Evolutionary conservation across 2,797 vertebrate genomes (phyloP).

Genomic region (Brachyalestes nurse): DNA sequence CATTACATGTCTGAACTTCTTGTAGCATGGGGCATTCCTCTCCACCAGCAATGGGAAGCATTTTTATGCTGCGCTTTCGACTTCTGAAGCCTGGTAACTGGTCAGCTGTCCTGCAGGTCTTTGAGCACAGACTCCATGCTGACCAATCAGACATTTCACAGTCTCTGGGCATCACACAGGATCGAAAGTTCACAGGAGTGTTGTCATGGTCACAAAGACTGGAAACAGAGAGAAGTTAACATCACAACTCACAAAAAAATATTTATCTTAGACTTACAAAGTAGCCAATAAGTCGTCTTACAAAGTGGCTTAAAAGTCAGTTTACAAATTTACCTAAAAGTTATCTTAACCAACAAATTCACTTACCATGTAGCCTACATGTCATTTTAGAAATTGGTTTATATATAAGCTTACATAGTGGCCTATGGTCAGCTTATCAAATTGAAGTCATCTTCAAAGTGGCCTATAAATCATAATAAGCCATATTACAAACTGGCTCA

Average conservation of each 20-base stretch:
- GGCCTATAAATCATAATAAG: not conserved
- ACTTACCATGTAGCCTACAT: not conserved
- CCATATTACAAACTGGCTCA: not conserved
- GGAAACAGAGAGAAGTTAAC: not conserved
- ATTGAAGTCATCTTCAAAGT: not conserved
- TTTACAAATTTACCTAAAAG: not conserved
- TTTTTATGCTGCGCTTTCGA: slow-evolving; percentile 71
- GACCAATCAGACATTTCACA: slow-evolving; percentile 79
- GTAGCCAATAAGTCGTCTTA: not conserved
- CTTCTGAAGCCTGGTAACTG: slow-evolving; percentile 72
- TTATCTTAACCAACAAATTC: not conserved
- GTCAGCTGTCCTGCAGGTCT: slow-evolving; percentile 72
- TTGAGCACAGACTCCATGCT: slow-evolving; percentile 78
- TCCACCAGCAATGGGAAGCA: slow-evolving; percentile 71
- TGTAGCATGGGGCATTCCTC: slow-evolving; percentile 76
- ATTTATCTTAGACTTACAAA: not conserved
- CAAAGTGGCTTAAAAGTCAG: not conserved
- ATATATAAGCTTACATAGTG: not conserved
- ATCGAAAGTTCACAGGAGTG: slow-evolving; percentile 73
- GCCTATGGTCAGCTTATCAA: not conserved
- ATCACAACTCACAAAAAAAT: not conserved
- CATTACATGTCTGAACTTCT: slow-evolving; percentile 77
- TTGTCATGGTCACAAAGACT: slow-evolving; percentile 79
- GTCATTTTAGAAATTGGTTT: not conserved
- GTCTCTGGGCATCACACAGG: slow-evolving; percentile 80